phyloP scores from a whole-genome alignment of 2,797 vertebrate species.

The Toxotes lorentzi region DNA sequence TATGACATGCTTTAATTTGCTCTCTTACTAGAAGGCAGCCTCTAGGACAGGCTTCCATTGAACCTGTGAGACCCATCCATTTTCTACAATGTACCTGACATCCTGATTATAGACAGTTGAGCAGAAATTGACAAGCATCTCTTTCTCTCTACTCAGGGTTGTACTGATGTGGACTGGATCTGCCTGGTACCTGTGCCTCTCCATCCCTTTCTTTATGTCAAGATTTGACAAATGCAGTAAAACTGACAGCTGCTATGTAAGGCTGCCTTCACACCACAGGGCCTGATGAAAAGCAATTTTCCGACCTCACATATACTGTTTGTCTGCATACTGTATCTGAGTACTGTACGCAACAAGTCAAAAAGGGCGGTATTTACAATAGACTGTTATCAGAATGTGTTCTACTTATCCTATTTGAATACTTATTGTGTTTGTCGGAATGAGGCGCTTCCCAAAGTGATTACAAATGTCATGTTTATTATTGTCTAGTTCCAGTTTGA shows the following conservation, averaged over 20 bases:
- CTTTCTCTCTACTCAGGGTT: constrained; percentile 9
- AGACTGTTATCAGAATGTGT: not conserved
- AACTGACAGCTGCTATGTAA: constrained; percentile 18
- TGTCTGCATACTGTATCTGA: too few species aligned
- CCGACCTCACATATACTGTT: not conserved
- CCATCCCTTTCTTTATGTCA: constrained; percentile 21
- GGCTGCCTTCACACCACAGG: not conserved
- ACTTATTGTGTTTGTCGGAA: too few species aligned
- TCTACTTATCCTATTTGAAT: not conserved
- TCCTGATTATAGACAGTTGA: constrained; percentile 66
- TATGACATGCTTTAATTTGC: constrained; percentile 73
- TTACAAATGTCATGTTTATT: not conserved
- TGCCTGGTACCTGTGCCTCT: constrained; percentile 2
- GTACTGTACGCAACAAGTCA: not conserved
- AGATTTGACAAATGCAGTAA: constrained; percentile 34
- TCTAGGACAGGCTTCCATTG: constrained; percentile 51
- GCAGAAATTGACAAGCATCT: constrained; percentile 53
- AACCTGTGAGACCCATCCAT: constrained; percentile 37
- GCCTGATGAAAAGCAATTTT: not conserved
- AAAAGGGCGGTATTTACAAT: not conserved
- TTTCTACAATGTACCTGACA: constrained; percentile 65
- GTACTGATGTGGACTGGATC: constrained; percentile 32
- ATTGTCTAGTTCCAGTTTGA: too few species aligned
- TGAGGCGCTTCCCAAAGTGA: too few species aligned
- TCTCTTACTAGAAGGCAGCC: constrained; percentile 42